Evolutionary conservation across 2,113 vertebrate species (phyloP).

Genomic region (Hyaena hyaena): DNA sequence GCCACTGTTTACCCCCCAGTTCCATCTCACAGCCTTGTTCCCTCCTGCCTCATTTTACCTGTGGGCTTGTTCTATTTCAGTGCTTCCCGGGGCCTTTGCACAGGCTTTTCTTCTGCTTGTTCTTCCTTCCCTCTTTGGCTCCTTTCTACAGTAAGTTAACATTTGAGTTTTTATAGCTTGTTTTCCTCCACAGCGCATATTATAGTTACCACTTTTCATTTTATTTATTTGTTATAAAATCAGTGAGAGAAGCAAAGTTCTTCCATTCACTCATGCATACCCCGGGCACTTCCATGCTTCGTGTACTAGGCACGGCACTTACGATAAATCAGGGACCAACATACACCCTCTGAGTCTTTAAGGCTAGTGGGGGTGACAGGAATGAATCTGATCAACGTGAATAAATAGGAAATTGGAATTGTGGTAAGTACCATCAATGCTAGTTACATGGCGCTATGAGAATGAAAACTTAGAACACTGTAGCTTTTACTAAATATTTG

Average conservation of each 20-base stretch:
- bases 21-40: not conserved
- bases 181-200: not conserved
- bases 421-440: not conserved
- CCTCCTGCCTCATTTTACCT: not conserved
- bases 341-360: not conserved
- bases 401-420: not conserved
- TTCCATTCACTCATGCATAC: not conserved
- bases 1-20: not conserved
- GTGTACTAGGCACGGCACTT: not conserved
- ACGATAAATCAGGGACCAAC: not conserved
- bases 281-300: not conserved
- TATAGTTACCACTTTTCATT: not conserved
- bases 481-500: not conserved
- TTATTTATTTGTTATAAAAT: conserved; percentile 22
- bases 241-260: not conserved
- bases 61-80: not conserved
- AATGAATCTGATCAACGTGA: not conserved
- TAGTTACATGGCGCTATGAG: not conserved
- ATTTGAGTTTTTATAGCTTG: not conserved
- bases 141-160: not conserved
- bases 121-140: not conserved
- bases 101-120: not conserved
- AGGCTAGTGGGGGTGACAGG: not conserved
- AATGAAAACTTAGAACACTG: not conserved
- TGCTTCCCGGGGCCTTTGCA: not conserved